phyloP scores from a whole-genome alignment of 2,797 vertebrate genomes.

The Lophius americanus region DNA sequence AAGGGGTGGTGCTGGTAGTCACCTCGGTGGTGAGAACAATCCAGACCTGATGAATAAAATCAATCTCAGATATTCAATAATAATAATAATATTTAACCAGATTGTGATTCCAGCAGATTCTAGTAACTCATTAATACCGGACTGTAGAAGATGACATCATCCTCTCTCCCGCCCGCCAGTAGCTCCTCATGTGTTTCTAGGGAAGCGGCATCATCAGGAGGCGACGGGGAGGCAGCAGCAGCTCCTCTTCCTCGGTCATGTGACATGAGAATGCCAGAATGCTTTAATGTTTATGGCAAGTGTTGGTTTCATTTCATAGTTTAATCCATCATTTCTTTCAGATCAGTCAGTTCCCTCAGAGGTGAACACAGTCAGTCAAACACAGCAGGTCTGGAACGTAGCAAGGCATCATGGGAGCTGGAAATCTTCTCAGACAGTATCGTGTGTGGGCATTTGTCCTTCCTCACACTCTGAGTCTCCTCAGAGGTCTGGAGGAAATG shows the following conservation, averaged over 20 bases:
- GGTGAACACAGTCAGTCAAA: too few species aligned
- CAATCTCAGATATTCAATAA: background rate
- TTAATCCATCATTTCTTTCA: conserved; percentile 12
- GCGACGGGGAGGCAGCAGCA: conserved; percentile 45
- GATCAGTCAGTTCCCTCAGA: too few species aligned
- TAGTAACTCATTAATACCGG: background rate
- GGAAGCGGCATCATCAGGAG: conserved; percentile 17
- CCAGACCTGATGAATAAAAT: background rate
- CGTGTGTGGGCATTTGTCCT: too few species aligned
- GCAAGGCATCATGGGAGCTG: too few species aligned
- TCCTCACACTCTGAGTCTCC: too few species aligned
- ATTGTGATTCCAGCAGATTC: background rate
- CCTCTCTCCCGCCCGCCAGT: conserved; percentile 4
- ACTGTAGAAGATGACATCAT: background rate
- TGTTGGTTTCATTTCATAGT: background rate
- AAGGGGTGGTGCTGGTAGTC: too few species aligned
- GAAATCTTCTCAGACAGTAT: too few species aligned
- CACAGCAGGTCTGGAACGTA: too few species aligned
- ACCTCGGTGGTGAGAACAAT: background rate
- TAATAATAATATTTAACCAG: background rate
- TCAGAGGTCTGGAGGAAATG: too few species aligned
- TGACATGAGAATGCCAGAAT: too few species aligned
- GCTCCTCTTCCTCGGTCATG: background rate
- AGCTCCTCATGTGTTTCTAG: conserved; percentile 6
- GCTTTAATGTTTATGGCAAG: conserved; percentile 1